Base-by-base conservation (phyloP, 2,888 invertebrate genomes). In the Stenodema calcarata region DNA sequence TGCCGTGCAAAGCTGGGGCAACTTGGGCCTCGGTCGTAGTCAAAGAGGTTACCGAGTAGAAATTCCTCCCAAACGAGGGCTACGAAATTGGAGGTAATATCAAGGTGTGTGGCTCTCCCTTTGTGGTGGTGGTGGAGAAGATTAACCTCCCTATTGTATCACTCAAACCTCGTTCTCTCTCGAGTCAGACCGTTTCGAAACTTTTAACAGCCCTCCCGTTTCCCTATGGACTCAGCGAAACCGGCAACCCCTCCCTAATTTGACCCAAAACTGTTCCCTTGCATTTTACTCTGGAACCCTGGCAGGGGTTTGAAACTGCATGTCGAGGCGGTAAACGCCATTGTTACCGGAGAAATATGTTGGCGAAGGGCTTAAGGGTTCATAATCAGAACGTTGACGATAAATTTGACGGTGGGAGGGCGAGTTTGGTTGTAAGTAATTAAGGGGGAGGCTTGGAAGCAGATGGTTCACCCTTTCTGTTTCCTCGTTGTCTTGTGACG, bases 301-400 rank as follows among this genome's bases (percentile, higher is more conserved):
- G 62, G 62, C 62, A 75, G n/a, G 42, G 42, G 35, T 75, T 75
- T 16, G 35, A 18, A 75, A 75, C 75, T 75, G 75, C 75, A 75
- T 75, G 75, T 75, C 75, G 75, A 30, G 62, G 75, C 75, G 44
- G 78, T 78, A 42, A 78, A 41, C 78, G 78, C 42, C 78, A 44
- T 18, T 42, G 44, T 42, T 30, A 78, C 41, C 27, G 44, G 42
- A 78, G 78, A 44, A 78, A 78, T 42, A 42, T 44, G 42, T 42
- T 27, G 30, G 28, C 30, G 41, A 76, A 35, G 76, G 78, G 78
- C 42, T 42, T 44, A 78, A 16, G 27, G 78, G 41, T 78, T 23
- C 78, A 78, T 78, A 42, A 75, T 75, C 78, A 78, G 44, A 27
- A 78, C 78, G 78, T 78, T 78, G 78, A 78, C 78, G 44, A 78